Base-by-base conservation (phyloP, 2,113 vertebrate species). In the Muntiacus muntjak region DNA sequence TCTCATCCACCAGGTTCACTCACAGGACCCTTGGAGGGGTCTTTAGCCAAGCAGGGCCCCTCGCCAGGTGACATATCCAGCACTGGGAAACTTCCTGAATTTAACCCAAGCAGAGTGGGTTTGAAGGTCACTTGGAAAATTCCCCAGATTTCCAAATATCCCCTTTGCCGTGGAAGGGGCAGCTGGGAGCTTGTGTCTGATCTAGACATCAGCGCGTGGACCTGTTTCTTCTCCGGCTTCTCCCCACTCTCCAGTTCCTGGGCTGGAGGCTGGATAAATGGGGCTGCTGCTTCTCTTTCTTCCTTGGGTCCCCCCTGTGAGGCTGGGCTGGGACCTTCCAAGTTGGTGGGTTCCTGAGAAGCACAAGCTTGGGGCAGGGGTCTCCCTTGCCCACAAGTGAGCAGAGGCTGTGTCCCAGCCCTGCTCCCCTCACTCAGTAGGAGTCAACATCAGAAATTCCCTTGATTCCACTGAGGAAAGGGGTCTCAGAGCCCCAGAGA, bases 21-120 rank as follows among this genome's bases (percentile, higher is more conserved):
- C 43, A 1, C 2, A 0, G 7, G 79, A 33, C 13, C 9, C 5
- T 76, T 11, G 3, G 50, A 2, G 10, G 12, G 25, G 21, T 21
- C 64, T 55, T 55, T 12, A 12, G 43, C 67, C 58, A 16, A 25
- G 57, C 64, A 40, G 58, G 12, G 30, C 3, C 28, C 76, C 76
- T 54, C 19, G 74, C 26, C n/a, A 36, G 86, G 58, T 21, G 9
- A 30, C 0, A 30, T 2, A 3, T 2, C 16, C n/a, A 11, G 52
- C 17, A 81, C 16, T 25, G 17, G n/a, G 26, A 47, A 13, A 4
- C 19, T 33, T 78, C 30, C 83, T 36, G 55, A 28, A 2, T 28
- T 26, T 7, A 17, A 55, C 28, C 16, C 0, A 23, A 85, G 47
- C 47, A 40, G 67, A 26, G 64, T 60, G 90, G 26, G 14, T 55